Base-by-base conservation (phyloP, 1,140 invertebrate species). In the Venturia canescens region DNA sequence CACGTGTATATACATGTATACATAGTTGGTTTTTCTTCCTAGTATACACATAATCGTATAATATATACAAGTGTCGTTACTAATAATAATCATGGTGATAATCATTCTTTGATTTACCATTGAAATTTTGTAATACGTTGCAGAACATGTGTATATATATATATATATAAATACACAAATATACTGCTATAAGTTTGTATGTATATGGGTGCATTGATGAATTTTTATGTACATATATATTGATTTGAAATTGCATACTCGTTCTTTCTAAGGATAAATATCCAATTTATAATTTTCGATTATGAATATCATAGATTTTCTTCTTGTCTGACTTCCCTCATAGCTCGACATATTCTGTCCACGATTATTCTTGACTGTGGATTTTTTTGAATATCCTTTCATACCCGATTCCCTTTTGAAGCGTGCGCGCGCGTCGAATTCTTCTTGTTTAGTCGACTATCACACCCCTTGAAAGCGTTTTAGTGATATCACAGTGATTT, bases 401-500 rank as follows among this genome's bases (percentile, higher is more conserved):
- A 78, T 80, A 18, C 82, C 81, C 26, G 38, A 69, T 78, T 80
- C 31, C 60, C 79, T 31, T 48, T 34, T 71, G 72, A 63, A n/a
- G n/a, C n/a, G n/a, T n/a, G n/a, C n/a, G n/a, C 76, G 67, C 48
- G 70, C 70, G 27, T 74, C 44, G 48, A 66, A 18, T 75, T 9
- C 15, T 67, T 27, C 78, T 71, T 81, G 50, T 79, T 84, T 86
- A 85, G 83, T 89, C 86, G 86, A 87, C 86, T 85, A 83, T 87
- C 86, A 87, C 87, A 89, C 88, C 90, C 84, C 86, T 91, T 91
- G 87, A 91, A 91, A 91, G 90, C 90, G 90, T 91, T 91, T 91
- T 90, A 91, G 90, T 89, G 90, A 91, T 91, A 91, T 91, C 90
- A 91, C 90, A 91, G 90, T 91, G 90, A 91, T 91, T 91, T 91